Evolutionary conservation across 2,888 invertebrate genomes (phyloP), one percentile per base, ranked within the genome.

Genomic region (Trissonchulus latispiculum): DNA sequence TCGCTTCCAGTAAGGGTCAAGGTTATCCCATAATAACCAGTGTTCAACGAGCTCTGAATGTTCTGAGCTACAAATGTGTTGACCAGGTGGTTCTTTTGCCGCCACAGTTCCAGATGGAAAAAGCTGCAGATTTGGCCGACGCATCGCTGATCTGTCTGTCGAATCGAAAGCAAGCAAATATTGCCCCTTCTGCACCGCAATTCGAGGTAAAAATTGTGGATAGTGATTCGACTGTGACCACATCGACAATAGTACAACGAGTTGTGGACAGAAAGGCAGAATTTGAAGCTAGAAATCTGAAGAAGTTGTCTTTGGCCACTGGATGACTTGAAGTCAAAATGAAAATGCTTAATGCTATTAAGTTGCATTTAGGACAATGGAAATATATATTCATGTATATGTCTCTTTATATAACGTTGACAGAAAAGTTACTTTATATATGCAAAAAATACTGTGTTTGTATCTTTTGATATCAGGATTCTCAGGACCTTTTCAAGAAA

Each of bases 21-120:
- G 29, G 64, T 64, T 29, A 15, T 15, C 64, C 64, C 8, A 8
- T 64, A 29, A 31, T 64, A 28, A 64, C 8, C 28, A 18, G 8
- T 15, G 8, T 64, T 8, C 64, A 64, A n/a, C 64, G 64, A 33
- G 64, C 64, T 28, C 64, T 64, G 33, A 64, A 64, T 33, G 64
- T 64, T 3, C 64, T 64, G 15, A 64, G 64, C 28, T 64, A 64
- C 64, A 3, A 33, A 15, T n/a, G 28, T 15, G 64, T 64, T 15
- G 8, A 8, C 8, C 15, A 29, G 64, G 33, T 64, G 8, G 33
- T 64, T 64, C 28, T 64, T 8, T 64, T 64, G 33, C 64, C 64
- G 8, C 64, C 64, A 8, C 8, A 64, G 28, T 64, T 15, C 48
- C 8, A 48, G 8, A 48, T 23, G 8, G 8, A 23, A 23, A 23